phyloP scores from a whole-genome alignment of 2,888 invertebrate genomes.

The Ormyrus rosae region DNA sequence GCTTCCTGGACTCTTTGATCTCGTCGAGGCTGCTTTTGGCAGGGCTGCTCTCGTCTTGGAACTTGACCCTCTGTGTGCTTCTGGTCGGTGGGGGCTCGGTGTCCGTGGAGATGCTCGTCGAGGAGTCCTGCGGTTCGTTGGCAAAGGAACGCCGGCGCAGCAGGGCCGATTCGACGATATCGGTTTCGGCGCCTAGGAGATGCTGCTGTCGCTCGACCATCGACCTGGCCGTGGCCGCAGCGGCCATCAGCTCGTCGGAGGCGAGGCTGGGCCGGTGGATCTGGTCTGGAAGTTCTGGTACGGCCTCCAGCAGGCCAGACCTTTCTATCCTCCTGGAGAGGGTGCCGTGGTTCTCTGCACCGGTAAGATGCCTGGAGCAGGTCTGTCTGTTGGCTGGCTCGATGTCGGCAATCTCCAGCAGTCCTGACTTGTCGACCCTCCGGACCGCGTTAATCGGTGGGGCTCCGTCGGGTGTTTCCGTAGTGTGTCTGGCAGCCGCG shows the following conservation, averaged over 20 bases:
- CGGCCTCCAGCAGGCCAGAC: constrained; percentile 69
- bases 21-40: constrained; percentile 1
- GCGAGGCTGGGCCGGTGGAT: constrained; percentile 38
- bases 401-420: constrained; percentile 68
- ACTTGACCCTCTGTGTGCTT: constrained; percentile 45
- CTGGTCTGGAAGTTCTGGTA: constrained; percentile 70
- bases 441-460: constrained; percentile 64
- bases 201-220: constrained; percentile 61
- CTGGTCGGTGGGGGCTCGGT: constrained; percentile 13
- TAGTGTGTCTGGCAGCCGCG: constrained; percentile 15
- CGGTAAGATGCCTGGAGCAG: constrained; percentile 50
- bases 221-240: constrained; percentile 54
- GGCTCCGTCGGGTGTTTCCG: constrained; percentile 59
- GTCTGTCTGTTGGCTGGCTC: constrained; percentile 55
- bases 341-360: constrained; percentile 59
- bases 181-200: constrained; percentile 62
- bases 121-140: constrained; percentile 26
- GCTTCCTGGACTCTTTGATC: constrained; percentile 30
- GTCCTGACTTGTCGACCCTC: constrained; percentile 71
- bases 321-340: constrained; percentile 67
- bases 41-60: constrained; percentile 43
- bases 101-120: neutral
- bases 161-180: constrained; percentile 42
- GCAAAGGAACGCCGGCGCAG: constrained; percentile 47
- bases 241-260: constrained; percentile 54